Conservation (phyloP, 2,888 invertebrate species). For the Morinoia aosen region DNA sequence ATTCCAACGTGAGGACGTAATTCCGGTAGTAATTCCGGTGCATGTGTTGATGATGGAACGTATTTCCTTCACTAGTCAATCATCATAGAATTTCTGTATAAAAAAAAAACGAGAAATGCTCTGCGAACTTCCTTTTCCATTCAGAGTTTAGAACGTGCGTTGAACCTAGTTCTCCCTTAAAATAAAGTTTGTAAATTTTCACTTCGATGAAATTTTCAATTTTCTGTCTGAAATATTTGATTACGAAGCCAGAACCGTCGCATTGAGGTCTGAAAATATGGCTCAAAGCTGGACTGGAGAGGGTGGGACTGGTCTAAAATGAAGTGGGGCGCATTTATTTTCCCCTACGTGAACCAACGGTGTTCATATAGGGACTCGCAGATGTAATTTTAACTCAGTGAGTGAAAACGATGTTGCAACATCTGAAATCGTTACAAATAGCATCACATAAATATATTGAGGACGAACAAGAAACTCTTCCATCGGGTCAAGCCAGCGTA, state of each 20-base stretch:
- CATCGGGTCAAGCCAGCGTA: background rate
- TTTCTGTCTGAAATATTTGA: background rate
- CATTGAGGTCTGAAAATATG: background rate
- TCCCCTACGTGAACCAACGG: background rate
- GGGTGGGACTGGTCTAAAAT: background rate
- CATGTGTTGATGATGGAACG: background rate
- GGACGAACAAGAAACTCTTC: background rate
- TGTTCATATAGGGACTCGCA: background rate
- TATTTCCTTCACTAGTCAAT: background rate
- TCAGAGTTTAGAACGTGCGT: background rate
- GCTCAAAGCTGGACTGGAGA: background rate
- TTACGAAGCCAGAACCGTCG: background rate
- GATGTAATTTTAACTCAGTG: background rate
- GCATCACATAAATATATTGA: background rate
- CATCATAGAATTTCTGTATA: background rate
- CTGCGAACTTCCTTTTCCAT: no score
- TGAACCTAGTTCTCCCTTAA: background rate
- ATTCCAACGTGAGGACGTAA: no score
- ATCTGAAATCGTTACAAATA: background rate
- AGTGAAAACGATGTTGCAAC: background rate
- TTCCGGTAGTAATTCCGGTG: no score
- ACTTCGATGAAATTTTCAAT: background rate
- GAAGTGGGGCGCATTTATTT: background rate
- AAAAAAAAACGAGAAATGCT: background rate
- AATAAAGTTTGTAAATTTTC: background rate